These are phyloP conservation scores for Struthio camelus DNA, from an alignment of 2,113 vertebrate genomes.

Conservation along the genomic window DNA sequence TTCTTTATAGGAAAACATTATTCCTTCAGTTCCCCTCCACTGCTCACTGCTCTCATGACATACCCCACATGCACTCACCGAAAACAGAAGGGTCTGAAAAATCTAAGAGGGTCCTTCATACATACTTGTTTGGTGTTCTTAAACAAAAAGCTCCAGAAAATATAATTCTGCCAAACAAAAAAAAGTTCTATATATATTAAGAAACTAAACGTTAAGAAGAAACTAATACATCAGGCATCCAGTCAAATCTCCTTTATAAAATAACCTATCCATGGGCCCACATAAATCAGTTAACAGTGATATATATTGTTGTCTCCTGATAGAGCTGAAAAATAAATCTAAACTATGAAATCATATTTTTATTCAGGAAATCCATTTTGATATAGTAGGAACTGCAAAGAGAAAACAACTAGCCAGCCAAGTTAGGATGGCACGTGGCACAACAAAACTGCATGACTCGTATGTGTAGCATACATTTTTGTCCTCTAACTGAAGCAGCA, in stretches of 20 bases:
- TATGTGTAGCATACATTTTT: neutral
- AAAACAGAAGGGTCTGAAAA: neutral
- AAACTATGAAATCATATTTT: neutral
- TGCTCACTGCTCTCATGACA: neutral
- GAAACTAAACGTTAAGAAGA: too few relatives aligned
- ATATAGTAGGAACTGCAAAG: neutral
- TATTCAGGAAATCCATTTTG: neutral
- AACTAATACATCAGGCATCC: neutral
- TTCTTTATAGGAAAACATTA: neutral
- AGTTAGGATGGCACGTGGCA: fast-evolving
- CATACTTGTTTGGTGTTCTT: neutral
- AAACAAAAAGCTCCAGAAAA: neutral
- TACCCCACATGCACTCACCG: fast-evolving
- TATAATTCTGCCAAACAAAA: neutral
- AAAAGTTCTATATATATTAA: too few relatives aligned
- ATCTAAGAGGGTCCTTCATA: neutral
- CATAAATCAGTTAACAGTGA: neutral
- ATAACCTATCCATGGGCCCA: neutral
- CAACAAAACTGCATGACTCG: fast-evolving
- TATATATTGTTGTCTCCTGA: neutral
- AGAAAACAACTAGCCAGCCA: fast-evolving
- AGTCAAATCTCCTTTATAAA: neutral
- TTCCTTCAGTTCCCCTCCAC: neutral
- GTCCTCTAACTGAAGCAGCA: neutral
- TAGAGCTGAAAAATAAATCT: neutral